These are phyloP conservation scores for Merluccius polli DNA, from an alignment of 2,797 vertebrate species.

Conservation along the genomic window DNA sequence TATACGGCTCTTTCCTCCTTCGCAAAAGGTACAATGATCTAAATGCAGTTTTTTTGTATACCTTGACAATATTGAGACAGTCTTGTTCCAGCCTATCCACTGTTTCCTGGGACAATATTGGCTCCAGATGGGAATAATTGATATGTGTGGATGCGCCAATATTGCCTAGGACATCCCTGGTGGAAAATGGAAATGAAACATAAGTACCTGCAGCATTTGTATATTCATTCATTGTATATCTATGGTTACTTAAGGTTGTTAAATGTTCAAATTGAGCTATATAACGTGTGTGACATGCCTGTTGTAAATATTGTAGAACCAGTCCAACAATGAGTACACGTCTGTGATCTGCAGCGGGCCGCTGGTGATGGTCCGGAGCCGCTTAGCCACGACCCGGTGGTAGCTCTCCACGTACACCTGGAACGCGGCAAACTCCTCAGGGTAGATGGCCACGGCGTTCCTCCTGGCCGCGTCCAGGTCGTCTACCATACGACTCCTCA, in stretches of 20 bases:
- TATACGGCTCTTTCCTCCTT: not conserved
- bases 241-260: not conserved
- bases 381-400: conserved; percentile 79
- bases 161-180: conserved; percentile 84
- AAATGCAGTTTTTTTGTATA: conserved; percentile 47
- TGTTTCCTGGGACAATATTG: conserved; percentile 79
- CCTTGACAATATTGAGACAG: conserved; percentile 82
- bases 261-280: not conserved
- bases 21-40: rapidly evolving
- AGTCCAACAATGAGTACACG: conserved; percentile 87
- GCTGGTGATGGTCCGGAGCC: conserved; percentile 72
- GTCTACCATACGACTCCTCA: conserved; percentile 77
- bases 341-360: conserved; percentile 79
- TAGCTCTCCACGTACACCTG: conserved; percentile 87
- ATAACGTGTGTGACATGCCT: conserved; percentile 64
- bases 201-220: not conserved
- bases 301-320: conserved; percentile 90
- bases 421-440: conserved; percentile 80
- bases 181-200: conserved; percentile 10
- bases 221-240: not conserved
- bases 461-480: conserved; percentile 80
- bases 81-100: conserved; percentile 80
- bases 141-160: conserved; percentile 78
- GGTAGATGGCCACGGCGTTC: conserved; percentile 85
- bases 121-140: conserved; percentile 74